Conservation (phyloP, 1,140 invertebrate species). For the Anoplolepis gracilipes region DNA sequence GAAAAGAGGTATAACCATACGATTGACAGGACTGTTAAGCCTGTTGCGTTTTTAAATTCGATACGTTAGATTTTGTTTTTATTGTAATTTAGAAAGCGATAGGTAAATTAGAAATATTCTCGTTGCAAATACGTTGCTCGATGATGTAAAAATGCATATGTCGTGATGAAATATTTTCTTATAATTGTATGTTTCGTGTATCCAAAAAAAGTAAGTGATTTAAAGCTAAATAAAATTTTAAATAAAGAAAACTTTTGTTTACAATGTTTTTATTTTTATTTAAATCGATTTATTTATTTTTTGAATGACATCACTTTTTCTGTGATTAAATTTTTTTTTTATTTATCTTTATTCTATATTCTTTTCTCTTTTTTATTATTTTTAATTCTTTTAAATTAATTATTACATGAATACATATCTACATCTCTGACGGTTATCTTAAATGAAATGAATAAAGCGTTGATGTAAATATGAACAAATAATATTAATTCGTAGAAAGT, state of each 20-base stretch:
- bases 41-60: constrained; percentile 41
- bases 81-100: constrained; percentile 2
- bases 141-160: not conserved
- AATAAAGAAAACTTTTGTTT: too few species aligned
- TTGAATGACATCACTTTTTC: not conserved
- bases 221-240: not conserved
- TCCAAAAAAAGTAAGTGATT: not conserved
- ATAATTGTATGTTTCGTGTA: not conserved
- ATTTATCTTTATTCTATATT: not conserved
- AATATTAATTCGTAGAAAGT: constrained; percentile 27
- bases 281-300: not conserved
- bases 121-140: not conserved
- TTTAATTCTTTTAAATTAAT: not conserved
- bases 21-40: constrained; percentile 35
- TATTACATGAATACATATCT: too few species aligned
- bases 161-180: not conserved
- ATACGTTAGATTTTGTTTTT: constrained; percentile 2
- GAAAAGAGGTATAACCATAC: constrained; percentile 15
- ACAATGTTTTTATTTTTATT: not conserved
- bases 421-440: not conserved
- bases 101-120: not conserved
- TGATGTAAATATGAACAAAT: not conserved
- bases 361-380: not conserved
- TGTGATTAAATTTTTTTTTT: not conserved
- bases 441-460: not conserved